Evolutionary conservation across 2,113 vertebrate species (phyloP), one percentile per base, ranked within the genome.

Genomic region (Ginglymostoma cirratum): DNA sequence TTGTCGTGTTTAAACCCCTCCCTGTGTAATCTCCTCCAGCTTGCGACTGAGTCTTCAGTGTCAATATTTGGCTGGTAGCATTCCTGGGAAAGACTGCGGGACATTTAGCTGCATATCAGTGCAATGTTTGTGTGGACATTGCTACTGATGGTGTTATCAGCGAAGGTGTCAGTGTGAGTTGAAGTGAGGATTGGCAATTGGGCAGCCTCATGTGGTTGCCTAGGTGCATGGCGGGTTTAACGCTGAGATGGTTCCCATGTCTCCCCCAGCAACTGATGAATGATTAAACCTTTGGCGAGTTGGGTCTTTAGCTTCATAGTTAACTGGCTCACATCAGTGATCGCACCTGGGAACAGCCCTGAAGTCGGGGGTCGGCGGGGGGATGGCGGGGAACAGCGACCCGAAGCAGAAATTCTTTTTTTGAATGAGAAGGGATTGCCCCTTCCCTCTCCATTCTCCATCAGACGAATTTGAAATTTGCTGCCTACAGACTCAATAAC

Each of bases 261-360:
- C 66, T 95, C 38, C 67, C 89, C 93, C 38, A 5, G 93, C 93
- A 95, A 95, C 93, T 17, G 42, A 30, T 70, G 42, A 95, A 72
- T 95, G 66, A 95, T 95, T 95, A 95, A 95, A 72, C 67, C 67
- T 34, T n/a, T 5, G 67, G 23, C 42, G 38, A 48, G 7, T 52
- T 66, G 42, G n/a, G 38, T 21, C 65, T 65, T 42, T 38, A 45
- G 66, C 93, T 48, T 48, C n/a, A 48, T 30, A 24, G 61, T 65
- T 67, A 55, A 94, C 66, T 45, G 3, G 24, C 93, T 94, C n/a
- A 27, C 93, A 48, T 95, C 93, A 95, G 15, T 70, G 38, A 45
- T 23, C 0, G 67, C 21, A 24, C 24, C 21, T 48, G 93, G 93
- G 93, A 72, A 95, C n/a, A 48, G n/a, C 69, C 93, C 93, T 17